Evolutionary conservation across 2,113 vertebrate genomes (phyloP).

Genomic region (Prochilodus magdalenae): DNA sequence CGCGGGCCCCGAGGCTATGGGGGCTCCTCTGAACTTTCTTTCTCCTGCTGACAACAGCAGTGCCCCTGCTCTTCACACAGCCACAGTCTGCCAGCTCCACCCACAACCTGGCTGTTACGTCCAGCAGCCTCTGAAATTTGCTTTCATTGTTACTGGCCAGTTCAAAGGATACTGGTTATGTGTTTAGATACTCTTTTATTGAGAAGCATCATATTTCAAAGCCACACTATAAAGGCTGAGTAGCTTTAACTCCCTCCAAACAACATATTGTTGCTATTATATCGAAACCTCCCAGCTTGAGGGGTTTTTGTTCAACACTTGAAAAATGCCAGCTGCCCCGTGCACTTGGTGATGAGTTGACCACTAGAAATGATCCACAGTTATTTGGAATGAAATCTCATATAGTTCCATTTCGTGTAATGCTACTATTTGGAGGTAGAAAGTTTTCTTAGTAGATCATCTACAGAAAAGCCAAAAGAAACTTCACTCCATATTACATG

Average conservation of each 20-base stretch:
- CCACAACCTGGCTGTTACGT: slow-evolving; percentile 13
- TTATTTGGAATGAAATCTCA: too few relatives aligned
- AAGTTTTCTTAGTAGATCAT: too few relatives aligned
- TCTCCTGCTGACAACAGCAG: slow-evolving; percentile 42
- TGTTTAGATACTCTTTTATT: background rate
- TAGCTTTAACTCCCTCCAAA: background rate
- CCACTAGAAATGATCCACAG: too few relatives aligned
- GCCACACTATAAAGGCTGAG: background rate
- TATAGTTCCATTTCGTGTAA: too few relatives aligned
- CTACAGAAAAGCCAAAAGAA: too few relatives aligned
- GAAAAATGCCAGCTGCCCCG: too few relatives aligned
- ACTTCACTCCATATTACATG: too few relatives aligned
- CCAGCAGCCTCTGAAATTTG: background rate
- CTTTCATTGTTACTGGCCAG: background rate
- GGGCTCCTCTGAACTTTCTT: slow-evolving; percentile 38
- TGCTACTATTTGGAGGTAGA: too few relatives aligned
- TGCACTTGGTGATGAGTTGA: too few relatives aligned
- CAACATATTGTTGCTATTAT: too few relatives aligned
- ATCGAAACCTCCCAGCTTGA: too few relatives aligned
- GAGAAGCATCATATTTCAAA: slow-evolving; percentile 3
- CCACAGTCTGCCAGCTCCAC: slow-evolving; percentile 12
- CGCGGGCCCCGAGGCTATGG: slow-evolving; percentile 18
- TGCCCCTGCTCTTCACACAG: slow-evolving; percentile 44
- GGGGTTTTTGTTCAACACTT: too few relatives aligned
- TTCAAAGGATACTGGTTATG: slow-evolving; percentile 5